These are phyloP conservation scores for Amazonetta brasiliensis DNA, from an alignment of 2,797 vertebrate genomes.

Conservation along the genomic window DNA sequence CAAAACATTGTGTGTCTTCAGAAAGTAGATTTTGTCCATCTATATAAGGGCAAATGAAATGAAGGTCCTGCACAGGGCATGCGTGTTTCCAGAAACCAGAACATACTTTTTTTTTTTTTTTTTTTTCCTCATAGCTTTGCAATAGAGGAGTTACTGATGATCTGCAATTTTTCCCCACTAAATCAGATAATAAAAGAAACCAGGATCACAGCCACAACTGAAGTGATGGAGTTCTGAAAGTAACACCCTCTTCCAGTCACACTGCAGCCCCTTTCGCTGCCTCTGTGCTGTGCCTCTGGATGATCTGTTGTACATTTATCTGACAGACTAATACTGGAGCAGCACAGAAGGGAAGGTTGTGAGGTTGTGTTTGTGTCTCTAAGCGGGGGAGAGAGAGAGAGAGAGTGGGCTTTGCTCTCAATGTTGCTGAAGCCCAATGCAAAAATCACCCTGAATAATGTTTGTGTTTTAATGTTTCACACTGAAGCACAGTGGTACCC, in stretches of 20 bases:
- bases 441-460: not conserved
- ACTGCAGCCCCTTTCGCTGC: not conserved
- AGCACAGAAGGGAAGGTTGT: not conserved
- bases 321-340: not conserved
- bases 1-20: not conserved
- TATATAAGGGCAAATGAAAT: not conserved
- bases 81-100: not conserved
- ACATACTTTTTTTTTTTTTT: not conserved
- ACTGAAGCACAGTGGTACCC: not conserved
- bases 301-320: not conserved
- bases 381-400: too few relatives aligned
- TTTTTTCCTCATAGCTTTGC: not conserved
- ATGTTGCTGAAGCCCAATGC: fast-evolving
- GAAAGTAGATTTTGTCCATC: not conserved
- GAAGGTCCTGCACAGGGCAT: not conserved
- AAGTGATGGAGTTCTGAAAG: not conserved
- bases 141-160: not conserved
- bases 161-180: fast-evolving
- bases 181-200: not conserved
- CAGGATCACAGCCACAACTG: not conserved
- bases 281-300: fast-evolving
- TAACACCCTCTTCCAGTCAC: not conserved
- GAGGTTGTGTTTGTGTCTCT: not conserved
- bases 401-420: not conserved
- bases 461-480: not conserved